A percentile compares a stretch with the other conserved stretches of the same genome.
Conservation (phyloP, 1,140 invertebrate genomes). For the Eriosoma lanigerum region DNA sequence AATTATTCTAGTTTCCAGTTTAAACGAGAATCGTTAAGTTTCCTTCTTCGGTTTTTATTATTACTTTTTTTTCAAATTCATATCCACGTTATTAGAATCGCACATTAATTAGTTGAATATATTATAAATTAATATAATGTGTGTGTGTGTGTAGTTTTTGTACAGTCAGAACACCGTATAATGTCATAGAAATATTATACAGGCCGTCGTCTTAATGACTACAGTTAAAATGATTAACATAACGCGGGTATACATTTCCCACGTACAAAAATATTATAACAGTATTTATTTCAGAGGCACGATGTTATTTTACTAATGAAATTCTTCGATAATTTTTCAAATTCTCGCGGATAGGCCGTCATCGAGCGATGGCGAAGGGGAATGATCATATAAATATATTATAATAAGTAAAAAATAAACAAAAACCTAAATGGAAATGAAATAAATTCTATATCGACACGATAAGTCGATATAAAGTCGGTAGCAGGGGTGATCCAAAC, state of each 20-base stretch:
- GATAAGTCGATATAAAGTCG: too few species aligned
- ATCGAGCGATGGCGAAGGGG: too few species aligned
- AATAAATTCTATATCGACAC: too few species aligned
- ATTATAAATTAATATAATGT: too few species aligned
- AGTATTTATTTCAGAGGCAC: not conserved
- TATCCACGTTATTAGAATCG: not conserved
- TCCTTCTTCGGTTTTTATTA: not conserved
- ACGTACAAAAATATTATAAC: conserved; percentile 20
- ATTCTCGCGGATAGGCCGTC: too few species aligned
- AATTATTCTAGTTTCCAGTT: not conserved
- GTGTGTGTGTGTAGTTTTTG: not conserved
- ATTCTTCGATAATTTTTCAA: too few species aligned
- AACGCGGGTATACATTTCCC: conserved; percentile 25
- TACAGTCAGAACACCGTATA: not conserved
- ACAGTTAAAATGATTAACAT: not conserved
- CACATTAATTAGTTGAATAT: not conserved
- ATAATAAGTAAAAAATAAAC: too few species aligned
- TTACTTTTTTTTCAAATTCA: too few species aligned
- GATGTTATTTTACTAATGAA: too few species aligned
- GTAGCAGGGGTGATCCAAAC: too few species aligned
- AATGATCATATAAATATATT: too few species aligned
- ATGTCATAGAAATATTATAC: not conserved
- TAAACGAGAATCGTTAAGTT: not conserved
- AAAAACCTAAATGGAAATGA: too few species aligned
- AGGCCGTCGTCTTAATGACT: not conserved